phyloP scores from a whole-genome alignment of 2,113 vertebrate species.

The Apistogramma diplotaenia region DNA sequence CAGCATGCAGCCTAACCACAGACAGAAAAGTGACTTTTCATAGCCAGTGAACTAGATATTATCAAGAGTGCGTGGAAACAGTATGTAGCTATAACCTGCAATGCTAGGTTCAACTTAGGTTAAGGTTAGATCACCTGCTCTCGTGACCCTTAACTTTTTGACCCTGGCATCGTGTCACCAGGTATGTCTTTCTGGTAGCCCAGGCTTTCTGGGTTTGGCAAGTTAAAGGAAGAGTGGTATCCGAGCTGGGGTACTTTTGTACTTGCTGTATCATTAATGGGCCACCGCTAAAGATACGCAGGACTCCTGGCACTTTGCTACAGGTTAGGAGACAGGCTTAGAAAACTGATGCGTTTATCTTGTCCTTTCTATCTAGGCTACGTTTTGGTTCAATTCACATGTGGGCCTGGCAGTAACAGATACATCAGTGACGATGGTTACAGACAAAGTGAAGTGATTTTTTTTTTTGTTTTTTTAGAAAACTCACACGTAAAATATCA shows the following conservation, averaged over 20 bases:
- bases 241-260: slow-evolving; percentile 68
- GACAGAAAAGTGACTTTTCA: background rate
- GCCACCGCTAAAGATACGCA: slow-evolving; percentile 60
- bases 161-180: slow-evolving; percentile 49
- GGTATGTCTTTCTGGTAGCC: slow-evolving; percentile 59
- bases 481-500: background rate
- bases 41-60: background rate
- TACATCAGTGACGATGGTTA: background rate
- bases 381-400: slow-evolving; percentile 73
- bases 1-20: background rate
- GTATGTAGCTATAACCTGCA: background rate
- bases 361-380: slow-evolving; percentile 57
- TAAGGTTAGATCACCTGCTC: slow-evolving; percentile 50
- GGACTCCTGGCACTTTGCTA: slow-evolving; percentile 62
- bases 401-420: slow-evolving; percentile 60
- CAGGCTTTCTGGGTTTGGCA: slow-evolving; percentile 48
- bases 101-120: slow-evolving; percentile 40
- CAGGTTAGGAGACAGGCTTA: slow-evolving; percentile 43
- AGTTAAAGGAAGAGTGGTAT: slow-evolving; percentile 70
- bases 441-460: background rate
- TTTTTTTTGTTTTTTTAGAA: background rate
- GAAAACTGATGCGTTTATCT: slow-evolving; percentile 74
- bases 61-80: background rate
- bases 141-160: slow-evolving; percentile 55
- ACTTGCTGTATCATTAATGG: slow-evolving; percentile 78